A percentile compares a stretch with the other conserved stretches of the same genome.
Evolutionary conservation across 2,113 vertebrate species (phyloP).

Genomic region (Corvus hawaiiensis): DNA sequence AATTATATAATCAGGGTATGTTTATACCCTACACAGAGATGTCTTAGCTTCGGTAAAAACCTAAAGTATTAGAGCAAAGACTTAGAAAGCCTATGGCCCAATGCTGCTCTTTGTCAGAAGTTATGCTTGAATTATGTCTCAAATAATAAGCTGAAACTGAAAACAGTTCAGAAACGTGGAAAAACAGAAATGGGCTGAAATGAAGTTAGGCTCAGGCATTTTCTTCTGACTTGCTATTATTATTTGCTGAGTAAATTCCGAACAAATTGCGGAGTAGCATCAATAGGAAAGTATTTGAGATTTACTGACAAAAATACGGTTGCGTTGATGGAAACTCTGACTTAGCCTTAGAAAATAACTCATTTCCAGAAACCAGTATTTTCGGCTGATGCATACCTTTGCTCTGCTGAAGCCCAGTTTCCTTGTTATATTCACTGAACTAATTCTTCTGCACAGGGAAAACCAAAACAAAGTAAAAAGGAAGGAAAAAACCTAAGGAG

Average conservation of each 20-base stretch:
- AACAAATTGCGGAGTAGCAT: background rate
- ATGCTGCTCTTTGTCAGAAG: background rate
- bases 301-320: background rate
- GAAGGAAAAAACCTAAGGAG: background rate
- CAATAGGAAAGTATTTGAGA: constrained; percentile 46
- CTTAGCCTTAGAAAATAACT: background rate
- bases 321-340: constrained; percentile 12
- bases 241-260: constrained; percentile 3
- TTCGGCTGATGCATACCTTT: constrained; percentile 1
- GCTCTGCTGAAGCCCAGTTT: background rate
- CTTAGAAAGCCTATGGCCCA: background rate
- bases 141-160: background rate
- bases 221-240: background rate
- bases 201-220: background rate
- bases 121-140: background rate
- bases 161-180: background rate
- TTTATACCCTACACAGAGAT: background rate
- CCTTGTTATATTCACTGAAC: background rate
- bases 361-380: background rate
- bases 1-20: background rate
- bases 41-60: background rate
- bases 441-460: background rate
- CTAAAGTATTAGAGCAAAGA: background rate
- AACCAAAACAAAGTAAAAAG: background rate
- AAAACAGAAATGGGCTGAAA: background rate